Evolutionary conservation across 2,888 invertebrate genomes (phyloP).

Genomic region (Serrognathus titanus): DNA sequence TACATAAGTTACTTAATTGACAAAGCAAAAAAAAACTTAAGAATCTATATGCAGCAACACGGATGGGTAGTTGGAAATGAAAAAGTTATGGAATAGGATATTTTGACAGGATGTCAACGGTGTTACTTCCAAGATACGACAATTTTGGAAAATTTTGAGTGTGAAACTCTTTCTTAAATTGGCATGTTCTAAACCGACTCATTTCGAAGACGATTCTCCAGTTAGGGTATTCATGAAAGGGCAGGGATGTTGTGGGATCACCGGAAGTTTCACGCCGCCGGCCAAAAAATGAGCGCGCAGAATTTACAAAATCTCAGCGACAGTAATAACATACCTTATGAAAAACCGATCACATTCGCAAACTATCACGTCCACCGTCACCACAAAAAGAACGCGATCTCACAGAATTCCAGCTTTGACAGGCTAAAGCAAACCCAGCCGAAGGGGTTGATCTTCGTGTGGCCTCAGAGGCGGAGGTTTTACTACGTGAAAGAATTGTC

Average conservation of each 20-base stretch:
- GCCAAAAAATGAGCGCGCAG: neutral
- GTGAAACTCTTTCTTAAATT: too few relatives aligned
- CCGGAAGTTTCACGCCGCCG: neutral
- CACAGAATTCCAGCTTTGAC: conserved; percentile 11
- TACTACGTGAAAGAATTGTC: conserved; percentile 32
- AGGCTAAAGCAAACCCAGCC: conserved; percentile 20
- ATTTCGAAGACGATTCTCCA: too few relatives aligned
- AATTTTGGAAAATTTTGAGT: too few relatives aligned
- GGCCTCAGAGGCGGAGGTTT: conserved; percentile 29
- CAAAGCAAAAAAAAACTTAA: too few relatives aligned
- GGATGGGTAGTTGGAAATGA: too few relatives aligned
- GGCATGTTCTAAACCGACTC: too few relatives aligned
- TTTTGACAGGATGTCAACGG: too few relatives aligned
- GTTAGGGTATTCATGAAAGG: neutral
- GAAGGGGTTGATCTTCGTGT: conserved; percentile 31
- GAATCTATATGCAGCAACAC: too few relatives aligned
- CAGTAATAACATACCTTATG: neutral
- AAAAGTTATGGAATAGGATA: too few relatives aligned
- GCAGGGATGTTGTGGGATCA: neutral
- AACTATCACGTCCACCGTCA: conserved; percentile 17
- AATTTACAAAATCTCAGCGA: neutral
- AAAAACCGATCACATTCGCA: conserved; percentile 16
- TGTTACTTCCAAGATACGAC: too few relatives aligned
- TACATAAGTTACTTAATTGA: too few relatives aligned
- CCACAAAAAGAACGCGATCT: conserved; percentile 14